Evolutionary conservation across 1,140 invertebrate genomes (phyloP).

Genomic region (Eurosta solidaginis): DNA sequence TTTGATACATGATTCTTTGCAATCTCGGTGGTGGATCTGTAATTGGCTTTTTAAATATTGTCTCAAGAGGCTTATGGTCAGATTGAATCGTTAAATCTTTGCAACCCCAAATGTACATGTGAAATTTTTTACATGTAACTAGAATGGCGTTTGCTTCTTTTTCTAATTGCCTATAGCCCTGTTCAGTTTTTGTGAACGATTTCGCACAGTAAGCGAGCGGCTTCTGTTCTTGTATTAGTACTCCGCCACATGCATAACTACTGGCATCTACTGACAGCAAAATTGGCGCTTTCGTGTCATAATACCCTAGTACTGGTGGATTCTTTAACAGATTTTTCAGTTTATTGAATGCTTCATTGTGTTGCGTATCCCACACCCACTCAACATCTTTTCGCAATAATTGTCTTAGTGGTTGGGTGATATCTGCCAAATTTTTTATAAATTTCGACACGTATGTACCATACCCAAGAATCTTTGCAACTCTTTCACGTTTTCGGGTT

Average conservation of each 20-base stretch:
- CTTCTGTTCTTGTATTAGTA: constrained; percentile 42
- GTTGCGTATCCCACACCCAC: constrained; percentile 51
- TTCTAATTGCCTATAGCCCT: constrained; percentile 52
- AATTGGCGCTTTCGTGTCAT: constrained; percentile 37
- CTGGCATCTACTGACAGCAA: too few relatives aligned
- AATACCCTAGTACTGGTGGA: constrained; percentile 46
- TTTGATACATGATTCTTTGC: too few relatives aligned
- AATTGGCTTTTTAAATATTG: constrained; percentile 57
- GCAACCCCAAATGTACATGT: constrained; percentile 39
- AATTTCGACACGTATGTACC: constrained; percentile 57
- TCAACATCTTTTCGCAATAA: constrained; percentile 57
- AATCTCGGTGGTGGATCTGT: too few relatives aligned
- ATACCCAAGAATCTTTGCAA: constrained; percentile 58
- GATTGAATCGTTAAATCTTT: constrained; percentile 51
- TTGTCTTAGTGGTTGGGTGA: constrained; percentile 50
- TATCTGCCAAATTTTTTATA: constrained; percentile 55
- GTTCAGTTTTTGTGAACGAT: constrained; percentile 49
- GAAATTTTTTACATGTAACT: constrained; percentile 49
- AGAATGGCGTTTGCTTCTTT: constrained; percentile 53
- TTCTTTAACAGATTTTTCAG: constrained; percentile 49
- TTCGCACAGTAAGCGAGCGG: constrained; percentile 46
- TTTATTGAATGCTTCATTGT: constrained; percentile 47
- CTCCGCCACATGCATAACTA: constrained; percentile 41
- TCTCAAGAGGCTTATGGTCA: constrained; percentile 61
- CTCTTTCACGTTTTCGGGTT: constrained; percentile 50